These are phyloP conservation scores for Austrofundulus limnaeus DNA, from an alignment of 2,113 vertebrate genomes.

Conservation along the genomic window DNA sequence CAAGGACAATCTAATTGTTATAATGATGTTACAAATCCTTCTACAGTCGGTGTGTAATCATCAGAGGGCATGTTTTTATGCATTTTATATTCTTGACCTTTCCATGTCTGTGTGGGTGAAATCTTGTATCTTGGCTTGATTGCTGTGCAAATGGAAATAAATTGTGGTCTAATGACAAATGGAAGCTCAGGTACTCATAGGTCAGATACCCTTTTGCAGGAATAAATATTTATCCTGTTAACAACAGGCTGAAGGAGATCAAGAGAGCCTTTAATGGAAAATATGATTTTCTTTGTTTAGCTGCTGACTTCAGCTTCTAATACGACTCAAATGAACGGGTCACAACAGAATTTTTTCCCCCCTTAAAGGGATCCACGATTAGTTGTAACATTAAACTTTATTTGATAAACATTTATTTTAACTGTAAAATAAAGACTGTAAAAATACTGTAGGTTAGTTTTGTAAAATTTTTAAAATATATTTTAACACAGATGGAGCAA, in stretches of 20 bases:
- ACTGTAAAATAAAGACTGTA: no score
- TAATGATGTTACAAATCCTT: constrained; percentile 18
- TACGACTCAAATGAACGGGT: background rate
- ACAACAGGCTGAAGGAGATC: background rate
- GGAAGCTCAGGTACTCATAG: background rate
- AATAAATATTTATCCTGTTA: background rate
- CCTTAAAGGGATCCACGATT: no score
- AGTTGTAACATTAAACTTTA: no score
- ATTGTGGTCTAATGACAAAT: constrained; percentile 12
- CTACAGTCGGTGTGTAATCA: constrained; percentile 19
- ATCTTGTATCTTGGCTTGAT: constrained; percentile 22
- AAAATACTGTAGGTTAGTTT: no score
- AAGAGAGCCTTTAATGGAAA: constrained; percentile 1
- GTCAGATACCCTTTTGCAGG: constrained; percentile 1
- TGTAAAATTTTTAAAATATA: no score
- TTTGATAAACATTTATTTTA: no score
- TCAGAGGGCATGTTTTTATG: constrained; percentile 2
- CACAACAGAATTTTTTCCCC: background rate
- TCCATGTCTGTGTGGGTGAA: constrained; percentile 1
- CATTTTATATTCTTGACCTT: constrained; percentile 11
- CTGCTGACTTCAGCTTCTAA: background rate
- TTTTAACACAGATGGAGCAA: no score
- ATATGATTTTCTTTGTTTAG: background rate
- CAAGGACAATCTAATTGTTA: constrained; percentile 40
- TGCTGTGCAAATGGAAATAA: constrained; percentile 7